A percentile compares a stretch with the other conserved stretches of the same genome.
Evolutionary conservation across 2,113 vertebrate species (phyloP).

Genomic region (Diadophis punctatus): DNA sequence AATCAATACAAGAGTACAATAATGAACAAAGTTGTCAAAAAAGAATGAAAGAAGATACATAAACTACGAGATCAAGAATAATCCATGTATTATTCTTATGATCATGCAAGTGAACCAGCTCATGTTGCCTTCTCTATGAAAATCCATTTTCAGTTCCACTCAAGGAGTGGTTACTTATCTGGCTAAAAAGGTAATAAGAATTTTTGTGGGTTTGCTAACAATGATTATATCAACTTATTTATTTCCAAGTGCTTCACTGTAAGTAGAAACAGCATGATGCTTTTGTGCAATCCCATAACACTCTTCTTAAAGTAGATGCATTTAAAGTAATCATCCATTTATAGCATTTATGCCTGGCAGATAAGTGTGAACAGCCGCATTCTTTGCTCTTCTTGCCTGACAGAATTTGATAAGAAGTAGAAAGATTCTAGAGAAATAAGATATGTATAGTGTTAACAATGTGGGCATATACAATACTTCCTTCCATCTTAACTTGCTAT

Average conservation of each 20-base stretch:
- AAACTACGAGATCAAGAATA: neutral
- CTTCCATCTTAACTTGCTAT: constrained; percentile 46
- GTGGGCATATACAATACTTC: constrained; percentile 44
- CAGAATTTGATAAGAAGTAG: constrained; percentile 58
- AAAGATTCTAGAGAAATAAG: constrained; percentile 62
- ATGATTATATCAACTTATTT: constrained; percentile 69
- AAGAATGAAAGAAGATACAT: neutral
- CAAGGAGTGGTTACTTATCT: constrained; percentile 43
- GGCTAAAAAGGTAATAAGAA: constrained; percentile 55
- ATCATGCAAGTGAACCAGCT: constrained; percentile 1
- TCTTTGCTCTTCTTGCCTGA: constrained; percentile 63
- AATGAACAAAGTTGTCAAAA: neutral
- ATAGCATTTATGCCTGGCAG: constrained; percentile 70
- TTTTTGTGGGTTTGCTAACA: constrained; percentile 55
- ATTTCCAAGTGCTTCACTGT: constrained; percentile 68
- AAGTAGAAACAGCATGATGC: constrained; percentile 68
- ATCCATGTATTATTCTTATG: neutral
- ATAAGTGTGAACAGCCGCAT: constrained; percentile 64
- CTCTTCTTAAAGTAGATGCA: constrained; percentile 65
- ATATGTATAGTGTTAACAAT: constrained; percentile 70
- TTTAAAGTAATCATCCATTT: constrained; percentile 77
- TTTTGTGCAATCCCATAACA: constrained; percentile 70
- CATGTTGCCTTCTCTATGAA: constrained; percentile 33
- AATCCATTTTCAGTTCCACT: constrained; percentile 43
- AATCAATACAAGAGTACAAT: neutral